phyloP scores from a whole-genome alignment of 2,113 vertebrate species.

The Trematomus loennbergii region DNA sequence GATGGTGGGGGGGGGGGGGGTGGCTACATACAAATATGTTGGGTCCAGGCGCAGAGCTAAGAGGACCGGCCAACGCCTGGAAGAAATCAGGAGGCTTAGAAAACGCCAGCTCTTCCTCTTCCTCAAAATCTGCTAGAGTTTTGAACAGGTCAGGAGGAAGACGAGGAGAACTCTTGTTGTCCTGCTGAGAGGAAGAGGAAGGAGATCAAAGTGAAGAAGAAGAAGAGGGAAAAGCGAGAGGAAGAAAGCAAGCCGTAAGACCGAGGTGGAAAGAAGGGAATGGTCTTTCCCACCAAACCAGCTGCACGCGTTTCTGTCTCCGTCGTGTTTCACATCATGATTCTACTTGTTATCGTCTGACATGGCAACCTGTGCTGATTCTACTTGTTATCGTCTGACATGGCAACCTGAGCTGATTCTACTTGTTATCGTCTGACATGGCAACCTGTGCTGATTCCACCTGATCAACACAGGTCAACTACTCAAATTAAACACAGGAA shows the following conservation, averaged over 20 bases:
- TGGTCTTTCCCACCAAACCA: too few relatives aligned
- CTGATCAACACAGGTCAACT: too few relatives aligned
- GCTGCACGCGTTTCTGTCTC: too few relatives aligned
- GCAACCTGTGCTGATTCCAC: too few relatives aligned
- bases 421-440: too few relatives aligned
- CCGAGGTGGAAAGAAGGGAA: too few relatives aligned
- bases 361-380: too few relatives aligned
- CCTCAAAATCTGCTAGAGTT: conserved; percentile 99
- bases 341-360: too few relatives aligned
- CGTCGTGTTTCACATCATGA: too few relatives aligned
- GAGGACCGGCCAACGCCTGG: conserved; percentile 96
- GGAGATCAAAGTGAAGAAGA: conserved; percentile 18
- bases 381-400: too few relatives aligned
- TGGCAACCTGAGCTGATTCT: too few relatives aligned
- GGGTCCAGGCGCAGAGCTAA: conserved; percentile 97
- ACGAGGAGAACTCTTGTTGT: conserved; percentile 98
- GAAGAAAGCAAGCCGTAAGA: conserved; percentile 59
- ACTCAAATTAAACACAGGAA: too few relatives aligned
- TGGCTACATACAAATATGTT: conserved; percentile 98
- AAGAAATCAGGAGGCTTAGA: conserved; percentile 99
- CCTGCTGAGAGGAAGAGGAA: conserved; percentile 86
- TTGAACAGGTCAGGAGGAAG: conserved; percentile 99
- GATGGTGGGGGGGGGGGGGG: conserved; percentile 56
- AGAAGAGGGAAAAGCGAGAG: conserved; percentile 49
- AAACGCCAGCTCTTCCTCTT: conserved; percentile 99